phyloP scores from a whole-genome alignment of 2,888 invertebrate species.

The Cephus rjabovi region DNA sequence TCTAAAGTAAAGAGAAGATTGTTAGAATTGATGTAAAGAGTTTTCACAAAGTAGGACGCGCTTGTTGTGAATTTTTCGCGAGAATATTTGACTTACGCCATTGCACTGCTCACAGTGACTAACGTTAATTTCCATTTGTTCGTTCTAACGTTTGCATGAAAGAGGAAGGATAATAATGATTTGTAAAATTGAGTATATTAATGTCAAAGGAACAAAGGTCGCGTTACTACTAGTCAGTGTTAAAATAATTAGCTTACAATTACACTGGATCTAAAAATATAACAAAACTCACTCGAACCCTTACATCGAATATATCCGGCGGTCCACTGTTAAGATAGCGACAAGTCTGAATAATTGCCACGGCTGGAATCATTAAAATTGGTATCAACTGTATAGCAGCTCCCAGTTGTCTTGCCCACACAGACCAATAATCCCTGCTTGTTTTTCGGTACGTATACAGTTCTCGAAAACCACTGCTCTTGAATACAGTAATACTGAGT shows the following conservation, averaged over 20 bases:
- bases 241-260: neutral
- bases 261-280: neutral
- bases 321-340: conserved; percentile 85
- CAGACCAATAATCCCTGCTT: conserved; percentile 79
- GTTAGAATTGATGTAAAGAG: neutral
- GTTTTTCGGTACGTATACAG: conserved; percentile 75
- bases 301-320: conserved; percentile 88
- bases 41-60: neutral
- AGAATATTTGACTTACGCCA: conserved; percentile 54
- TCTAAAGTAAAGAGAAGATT: conserved; percentile 67
- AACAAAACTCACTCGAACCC: conserved; percentile 47
- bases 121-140: conserved; percentile 60
- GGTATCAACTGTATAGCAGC: conserved; percentile 80
- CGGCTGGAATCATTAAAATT: conserved; percentile 78
- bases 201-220: conserved; percentile 19
- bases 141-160: conserved; percentile 51
- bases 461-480: conserved; percentile 76
- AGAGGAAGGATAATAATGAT: conserved; percentile 34
- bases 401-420: conserved; percentile 84
- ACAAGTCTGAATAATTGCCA: conserved; percentile 79
- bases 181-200: conserved; percentile 25
- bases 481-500: conserved; percentile 78
- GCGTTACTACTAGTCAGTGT: neutral
- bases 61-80: conserved; percentile 5
- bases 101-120: conserved; percentile 64